phyloP scores from a whole-genome alignment of 2,113 vertebrate genomes.

The Phodopus roborovskii region DNA sequence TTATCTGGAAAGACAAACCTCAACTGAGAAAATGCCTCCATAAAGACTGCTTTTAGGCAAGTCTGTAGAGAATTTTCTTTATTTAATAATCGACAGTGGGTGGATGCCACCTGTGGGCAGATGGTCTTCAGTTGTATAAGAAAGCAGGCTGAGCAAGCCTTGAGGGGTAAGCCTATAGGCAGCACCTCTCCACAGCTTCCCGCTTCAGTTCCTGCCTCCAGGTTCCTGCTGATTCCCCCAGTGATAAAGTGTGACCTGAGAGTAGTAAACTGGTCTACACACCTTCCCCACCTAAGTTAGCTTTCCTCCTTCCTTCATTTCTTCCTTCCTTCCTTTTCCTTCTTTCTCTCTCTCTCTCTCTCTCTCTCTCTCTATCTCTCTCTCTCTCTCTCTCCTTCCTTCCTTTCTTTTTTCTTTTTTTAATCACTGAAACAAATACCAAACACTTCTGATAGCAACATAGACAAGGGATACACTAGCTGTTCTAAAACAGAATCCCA shows the following conservation, averaged over 20 bases:
- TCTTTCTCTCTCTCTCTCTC: no score
- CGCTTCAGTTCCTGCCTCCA: background rate
- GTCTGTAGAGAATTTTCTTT: background rate
- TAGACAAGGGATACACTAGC: background rate
- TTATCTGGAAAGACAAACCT: background rate
- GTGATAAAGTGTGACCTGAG: background rate
- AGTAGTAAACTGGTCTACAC: background rate
- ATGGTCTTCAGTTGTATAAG: background rate
- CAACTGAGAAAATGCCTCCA: background rate
- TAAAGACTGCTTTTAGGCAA: background rate
- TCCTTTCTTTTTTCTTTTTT: background rate
- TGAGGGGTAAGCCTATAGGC: background rate
- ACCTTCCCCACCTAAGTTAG: background rate
- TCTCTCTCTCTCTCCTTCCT: no score
- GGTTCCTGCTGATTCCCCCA: background rate
- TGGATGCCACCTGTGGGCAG: background rate
- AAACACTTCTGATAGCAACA: background rate
- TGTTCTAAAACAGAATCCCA: background rate
- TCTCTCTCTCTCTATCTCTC: no score
- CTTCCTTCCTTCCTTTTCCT: no score
- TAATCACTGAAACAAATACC: background rate
- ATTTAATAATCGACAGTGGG: background rate
- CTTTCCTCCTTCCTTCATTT: background rate
- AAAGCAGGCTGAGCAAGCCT: background rate
- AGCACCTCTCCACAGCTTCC: background rate